Evolutionary conservation across 2,113 vertebrate genomes (phyloP).

Genomic region (Amblyornis subalaris): DNA sequence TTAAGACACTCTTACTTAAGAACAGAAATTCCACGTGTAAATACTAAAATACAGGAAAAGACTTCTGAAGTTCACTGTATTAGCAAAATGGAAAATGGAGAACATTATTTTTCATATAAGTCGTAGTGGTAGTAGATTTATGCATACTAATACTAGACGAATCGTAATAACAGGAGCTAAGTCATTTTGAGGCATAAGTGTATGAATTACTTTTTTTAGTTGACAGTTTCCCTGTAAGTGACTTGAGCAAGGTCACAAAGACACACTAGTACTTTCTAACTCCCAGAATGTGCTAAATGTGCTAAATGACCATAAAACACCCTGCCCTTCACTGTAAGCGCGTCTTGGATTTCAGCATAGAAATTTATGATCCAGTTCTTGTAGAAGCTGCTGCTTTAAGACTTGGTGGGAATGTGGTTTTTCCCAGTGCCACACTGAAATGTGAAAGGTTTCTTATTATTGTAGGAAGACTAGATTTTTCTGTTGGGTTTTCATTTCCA

Average conservation of each 20-base stretch:
- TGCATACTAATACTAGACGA: constrained; percentile 3
- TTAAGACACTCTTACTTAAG: neutral
- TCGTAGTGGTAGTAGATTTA: constrained; percentile 31
- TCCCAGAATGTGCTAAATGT: constrained; percentile 5
- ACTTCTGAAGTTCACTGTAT: neutral
- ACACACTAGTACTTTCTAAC: neutral
- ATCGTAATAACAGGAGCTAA: constrained; percentile 17
- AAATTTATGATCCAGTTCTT: neutral
- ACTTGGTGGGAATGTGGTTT: neutral
- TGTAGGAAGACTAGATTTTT: neutral
- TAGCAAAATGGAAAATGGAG: neutral
- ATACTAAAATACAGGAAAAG: neutral
- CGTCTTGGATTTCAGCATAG: neutral
- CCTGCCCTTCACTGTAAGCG: neutral
- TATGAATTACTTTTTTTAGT: constrained; percentile 21
- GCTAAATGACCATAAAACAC: neutral
- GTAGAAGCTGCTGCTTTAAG: neutral
- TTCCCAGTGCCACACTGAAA: neutral
- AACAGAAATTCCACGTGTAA: neutral
- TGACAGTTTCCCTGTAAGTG: neutral
- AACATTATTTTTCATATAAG: constrained; percentile 28
- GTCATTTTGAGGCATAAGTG: constrained; percentile 19
- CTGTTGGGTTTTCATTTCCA: neutral
- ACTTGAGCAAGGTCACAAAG: constrained; percentile 21
- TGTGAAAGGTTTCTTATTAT: neutral